phyloP scores from a whole-genome alignment of 2,888 invertebrate species.

The Lycocerus yunnanus region DNA sequence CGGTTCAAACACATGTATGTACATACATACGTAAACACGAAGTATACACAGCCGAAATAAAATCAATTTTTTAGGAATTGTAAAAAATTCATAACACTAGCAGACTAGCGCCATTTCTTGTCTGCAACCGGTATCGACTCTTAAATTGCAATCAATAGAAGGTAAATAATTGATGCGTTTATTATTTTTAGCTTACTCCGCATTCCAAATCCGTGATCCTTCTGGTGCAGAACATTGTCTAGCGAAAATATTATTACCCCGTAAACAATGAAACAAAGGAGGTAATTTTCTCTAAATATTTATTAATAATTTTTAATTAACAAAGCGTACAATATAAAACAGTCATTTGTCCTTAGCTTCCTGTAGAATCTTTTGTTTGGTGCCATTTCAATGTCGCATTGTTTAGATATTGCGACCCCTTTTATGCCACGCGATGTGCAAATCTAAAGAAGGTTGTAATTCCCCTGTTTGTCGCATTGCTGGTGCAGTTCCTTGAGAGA shows the following conservation, averaged over 20 bases:
- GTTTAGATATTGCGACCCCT: constrained; percentile 24
- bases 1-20: neutral
- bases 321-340: neutral
- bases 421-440: constrained; percentile 31
- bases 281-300: neutral
- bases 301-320: constrained; percentile 27
- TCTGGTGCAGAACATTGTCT: neutral
- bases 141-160: neutral
- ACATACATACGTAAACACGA: neutral
- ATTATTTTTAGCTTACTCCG: neutral
- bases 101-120: neutral
- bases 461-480: constrained; percentile 31
- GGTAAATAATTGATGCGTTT: neutral
- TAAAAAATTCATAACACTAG: neutral
- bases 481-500: constrained; percentile 23
- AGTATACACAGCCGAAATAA: neutral
- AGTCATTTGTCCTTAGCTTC: constrained; percentile 12
- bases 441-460: constrained; percentile 32
- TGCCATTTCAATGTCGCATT: constrained; percentile 24
- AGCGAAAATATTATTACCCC: neutral
- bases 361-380: constrained; percentile 21
- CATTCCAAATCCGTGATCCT: neutral
- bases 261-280: neutral
- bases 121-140: neutral
- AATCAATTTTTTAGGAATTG: neutral